Conservation (phyloP, 2,888 invertebrate species). For the Drosophila picticornis region DNA sequence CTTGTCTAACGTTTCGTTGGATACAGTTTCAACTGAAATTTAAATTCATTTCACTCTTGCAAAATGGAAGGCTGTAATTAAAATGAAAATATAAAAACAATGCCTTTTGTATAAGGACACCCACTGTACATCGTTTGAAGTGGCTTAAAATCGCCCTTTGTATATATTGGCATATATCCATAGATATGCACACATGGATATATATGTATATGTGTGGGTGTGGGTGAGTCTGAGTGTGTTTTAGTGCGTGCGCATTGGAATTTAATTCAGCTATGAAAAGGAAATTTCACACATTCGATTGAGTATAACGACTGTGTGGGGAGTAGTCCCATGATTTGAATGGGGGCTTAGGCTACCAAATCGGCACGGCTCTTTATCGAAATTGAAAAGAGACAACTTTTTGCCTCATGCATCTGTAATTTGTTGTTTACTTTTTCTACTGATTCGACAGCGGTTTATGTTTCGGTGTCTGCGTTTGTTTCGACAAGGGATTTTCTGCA, state of each 20-base stretch:
- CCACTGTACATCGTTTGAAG: constrained; percentile 42
- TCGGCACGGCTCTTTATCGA: constrained; percentile 54
- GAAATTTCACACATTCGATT: constrained; percentile 68
- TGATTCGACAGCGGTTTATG: not conserved
- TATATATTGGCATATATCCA: constrained; percentile 21
- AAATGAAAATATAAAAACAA: constrained; percentile 3
- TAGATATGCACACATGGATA: constrained; percentile 6
- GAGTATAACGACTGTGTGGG: constrained; percentile 42
- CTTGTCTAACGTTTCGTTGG: not conserved
- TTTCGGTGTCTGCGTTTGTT: not conserved
- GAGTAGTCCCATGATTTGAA: constrained; percentile 45
- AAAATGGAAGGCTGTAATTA: constrained; percentile 1
- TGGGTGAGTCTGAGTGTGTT: not conserved
- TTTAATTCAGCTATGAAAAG: constrained; percentile 71
- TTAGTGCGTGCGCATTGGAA: constrained; percentile 52
- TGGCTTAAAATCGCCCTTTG: constrained; percentile 20
- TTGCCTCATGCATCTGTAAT: constrained; percentile 31
- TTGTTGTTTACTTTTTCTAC: constrained; percentile 35
- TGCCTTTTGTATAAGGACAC: not conserved
- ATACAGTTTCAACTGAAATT: not conserved
- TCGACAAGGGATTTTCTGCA: constrained; percentile 37
- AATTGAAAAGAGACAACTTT: constrained; percentile 61
- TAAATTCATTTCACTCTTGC: not conserved
- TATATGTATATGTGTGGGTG: constrained; percentile 1
- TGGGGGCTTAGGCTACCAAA: constrained; percentile 42